Evolutionary conservation across 2,113 vertebrate species (phyloP).

Genomic region (Esox niger): DNA sequence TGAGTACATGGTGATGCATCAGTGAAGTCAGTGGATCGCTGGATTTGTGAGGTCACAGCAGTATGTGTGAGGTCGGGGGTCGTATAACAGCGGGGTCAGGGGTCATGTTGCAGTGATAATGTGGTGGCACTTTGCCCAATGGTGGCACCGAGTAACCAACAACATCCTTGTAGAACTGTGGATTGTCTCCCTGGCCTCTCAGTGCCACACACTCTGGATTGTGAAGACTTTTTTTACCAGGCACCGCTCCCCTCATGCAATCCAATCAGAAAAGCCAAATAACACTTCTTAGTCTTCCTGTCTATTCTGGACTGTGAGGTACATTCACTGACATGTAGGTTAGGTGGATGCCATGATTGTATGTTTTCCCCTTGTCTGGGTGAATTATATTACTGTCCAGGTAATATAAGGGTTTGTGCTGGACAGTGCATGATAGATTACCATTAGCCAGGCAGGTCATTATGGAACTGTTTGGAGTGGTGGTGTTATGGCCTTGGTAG

Average conservation of each 20-base stretch:
- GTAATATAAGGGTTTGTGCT: not conserved
- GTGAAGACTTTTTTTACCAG: conserved; percentile 37
- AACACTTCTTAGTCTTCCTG: conserved; percentile 42
- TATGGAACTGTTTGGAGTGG: no score
- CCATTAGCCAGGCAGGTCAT: no score
- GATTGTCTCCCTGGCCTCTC: not conserved
- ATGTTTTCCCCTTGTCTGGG: conserved; percentile 58
- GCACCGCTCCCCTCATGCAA: not conserved
- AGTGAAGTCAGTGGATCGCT: conserved; percentile 28
- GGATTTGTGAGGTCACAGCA: no score
- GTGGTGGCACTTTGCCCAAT: no score
- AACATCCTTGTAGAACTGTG: no score
- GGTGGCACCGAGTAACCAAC: no score
- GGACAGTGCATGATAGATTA: no score
- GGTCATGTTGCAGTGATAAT: not conserved
- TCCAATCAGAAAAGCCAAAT: conserved; percentile 9
- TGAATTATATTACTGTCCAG: conserved; percentile 36
- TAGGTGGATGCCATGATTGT: conserved; percentile 60
- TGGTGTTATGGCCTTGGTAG: no score
- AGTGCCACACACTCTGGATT: conserved; percentile 19
- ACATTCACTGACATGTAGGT: conserved; percentile 53
- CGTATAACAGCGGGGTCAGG: no score
- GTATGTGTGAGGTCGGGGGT: no score
- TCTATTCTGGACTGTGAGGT: conserved; percentile 38
- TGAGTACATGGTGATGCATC: no score